These are phyloP conservation scores for Maccullochella peelii DNA, from an alignment of 2,113 vertebrate species.

Conservation along the genomic window DNA sequence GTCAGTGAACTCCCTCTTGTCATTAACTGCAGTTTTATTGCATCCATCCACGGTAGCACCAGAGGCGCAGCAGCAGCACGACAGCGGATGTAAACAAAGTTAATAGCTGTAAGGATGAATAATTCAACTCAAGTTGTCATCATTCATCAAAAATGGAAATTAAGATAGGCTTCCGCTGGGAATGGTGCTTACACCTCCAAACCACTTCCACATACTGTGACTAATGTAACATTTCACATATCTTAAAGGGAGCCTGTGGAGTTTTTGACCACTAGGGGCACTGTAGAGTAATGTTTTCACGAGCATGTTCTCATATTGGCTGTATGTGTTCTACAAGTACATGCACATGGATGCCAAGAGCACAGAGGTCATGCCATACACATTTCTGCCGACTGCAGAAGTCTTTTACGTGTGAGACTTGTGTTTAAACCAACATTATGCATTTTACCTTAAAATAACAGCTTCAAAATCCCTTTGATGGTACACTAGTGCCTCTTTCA, in stretches of 20 bases:
- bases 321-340: too few species aligned
- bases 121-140: slow-evolving; percentile 13
- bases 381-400: too few species aligned
- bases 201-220: not conserved
- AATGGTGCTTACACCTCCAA: not conserved
- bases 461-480: too few species aligned
- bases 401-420: too few species aligned
- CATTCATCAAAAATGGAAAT: slow-evolving; percentile 26
- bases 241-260: not conserved
- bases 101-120: not conserved
- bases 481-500: too few species aligned
- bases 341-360: too few species aligned
- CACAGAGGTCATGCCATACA: too few species aligned
- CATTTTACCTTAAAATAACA: too few species aligned
- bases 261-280: not conserved
- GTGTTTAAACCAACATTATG: too few species aligned
- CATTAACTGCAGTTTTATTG: slow-evolving; percentile 14
- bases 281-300: not conserved
- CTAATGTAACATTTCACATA: not conserved
- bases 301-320: too few species aligned
- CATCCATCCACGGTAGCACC: not conserved
- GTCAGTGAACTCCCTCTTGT: not conserved
- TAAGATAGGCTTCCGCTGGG: not conserved
- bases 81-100: slow-evolving; percentile 12
- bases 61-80: not conserved